Percentiles rank a stretch among this genome's conserved stretches.
phyloP scores from a whole-genome alignment of 2,797 vertebrate genomes.

The Chelonia mydas region DNA sequence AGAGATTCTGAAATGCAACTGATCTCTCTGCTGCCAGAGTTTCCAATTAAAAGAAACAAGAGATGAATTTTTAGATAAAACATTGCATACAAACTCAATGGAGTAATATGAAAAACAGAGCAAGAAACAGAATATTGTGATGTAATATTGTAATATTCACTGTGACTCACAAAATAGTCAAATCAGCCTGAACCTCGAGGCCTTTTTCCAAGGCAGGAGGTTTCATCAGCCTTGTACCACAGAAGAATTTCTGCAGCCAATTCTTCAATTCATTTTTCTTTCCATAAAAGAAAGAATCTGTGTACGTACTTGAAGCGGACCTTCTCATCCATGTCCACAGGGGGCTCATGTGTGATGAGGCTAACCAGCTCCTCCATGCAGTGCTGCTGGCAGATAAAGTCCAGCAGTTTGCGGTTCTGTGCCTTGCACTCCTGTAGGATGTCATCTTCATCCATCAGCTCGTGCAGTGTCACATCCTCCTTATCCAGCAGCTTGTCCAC shows the following conservation, averaged over 20 bases:
- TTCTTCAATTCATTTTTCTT: rapidly evolving
- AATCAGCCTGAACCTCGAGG: rapidly evolving
- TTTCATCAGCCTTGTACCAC: rapidly evolving
- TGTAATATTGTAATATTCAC: too few species aligned
- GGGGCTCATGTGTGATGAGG: constrained; percentile 94
- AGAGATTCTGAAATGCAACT: not conserved
- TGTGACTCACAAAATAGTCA: rapidly evolving
- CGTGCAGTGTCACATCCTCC: constrained; percentile 93
- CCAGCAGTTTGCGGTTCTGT: constrained; percentile 94
- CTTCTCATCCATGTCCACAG: constrained; percentile 93
- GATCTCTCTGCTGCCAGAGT: not conserved
- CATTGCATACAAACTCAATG: not conserved
- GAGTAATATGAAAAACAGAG: not conserved
- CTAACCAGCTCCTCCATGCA: constrained; percentile 95
- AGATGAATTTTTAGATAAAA: not conserved
- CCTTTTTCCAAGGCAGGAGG: rapidly evolving
- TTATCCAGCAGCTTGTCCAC: constrained; percentile 97
- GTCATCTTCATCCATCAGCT: constrained; percentile 98
- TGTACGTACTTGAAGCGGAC: constrained; percentile 95
- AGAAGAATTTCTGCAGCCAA: not conserved
- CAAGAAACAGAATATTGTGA: not conserved
- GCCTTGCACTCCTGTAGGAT: constrained; percentile 98
- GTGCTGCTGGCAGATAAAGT: constrained; percentile 93
- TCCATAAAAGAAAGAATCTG: rapidly evolving
- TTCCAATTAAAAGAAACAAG: not conserved